A percentile compares a stretch with the other conserved stretches of the same genome.
Conservation (phyloP, 2,888 invertebrate genomes). For the Drosophila limbata region DNA sequence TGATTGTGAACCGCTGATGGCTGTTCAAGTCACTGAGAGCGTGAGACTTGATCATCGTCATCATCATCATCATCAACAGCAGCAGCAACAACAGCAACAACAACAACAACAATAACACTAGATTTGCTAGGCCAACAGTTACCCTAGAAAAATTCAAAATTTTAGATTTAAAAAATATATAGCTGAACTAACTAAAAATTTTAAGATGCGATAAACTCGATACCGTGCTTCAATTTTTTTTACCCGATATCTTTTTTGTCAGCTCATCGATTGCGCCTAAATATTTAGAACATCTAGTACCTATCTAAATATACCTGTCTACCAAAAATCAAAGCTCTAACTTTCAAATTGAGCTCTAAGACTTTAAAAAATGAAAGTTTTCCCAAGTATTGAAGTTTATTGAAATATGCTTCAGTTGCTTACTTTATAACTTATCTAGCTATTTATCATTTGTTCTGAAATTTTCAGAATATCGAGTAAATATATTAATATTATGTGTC, state of each 20-base stretch:
- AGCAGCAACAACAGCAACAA: slow-evolving; percentile 18
- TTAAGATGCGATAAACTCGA: too few species aligned
- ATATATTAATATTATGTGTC: neutral
- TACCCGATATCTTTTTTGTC: neutral
- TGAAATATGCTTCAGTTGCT: neutral
- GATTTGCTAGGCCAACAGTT: slow-evolving; percentile 10
- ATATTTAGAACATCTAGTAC: neutral
- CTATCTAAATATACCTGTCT: neutral
- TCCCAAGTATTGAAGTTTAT: neutral
- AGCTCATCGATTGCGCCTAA: neutral
- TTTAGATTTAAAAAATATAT: neutral
- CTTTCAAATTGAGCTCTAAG: neutral
- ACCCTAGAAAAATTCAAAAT: slow-evolving; percentile 3
- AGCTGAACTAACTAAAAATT: neutral
- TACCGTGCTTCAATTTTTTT: too few species aligned
- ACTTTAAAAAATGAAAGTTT: neutral
- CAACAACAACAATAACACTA: slow-evolving; percentile 11
- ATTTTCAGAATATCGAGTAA: neutral
- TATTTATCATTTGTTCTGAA: neutral
- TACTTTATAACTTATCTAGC: neutral
- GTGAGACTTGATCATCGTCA: slow-evolving; percentile 59
- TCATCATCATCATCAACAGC: slow-evolving; percentile 8
- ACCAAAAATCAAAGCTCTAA: neutral
- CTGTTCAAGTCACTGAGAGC: slow-evolving; percentile 48
- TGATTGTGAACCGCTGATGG: slow-evolving; percentile 53